Conservation (phyloP, 2,888 invertebrate species). For the Cheilosia scutellata region DNA sequence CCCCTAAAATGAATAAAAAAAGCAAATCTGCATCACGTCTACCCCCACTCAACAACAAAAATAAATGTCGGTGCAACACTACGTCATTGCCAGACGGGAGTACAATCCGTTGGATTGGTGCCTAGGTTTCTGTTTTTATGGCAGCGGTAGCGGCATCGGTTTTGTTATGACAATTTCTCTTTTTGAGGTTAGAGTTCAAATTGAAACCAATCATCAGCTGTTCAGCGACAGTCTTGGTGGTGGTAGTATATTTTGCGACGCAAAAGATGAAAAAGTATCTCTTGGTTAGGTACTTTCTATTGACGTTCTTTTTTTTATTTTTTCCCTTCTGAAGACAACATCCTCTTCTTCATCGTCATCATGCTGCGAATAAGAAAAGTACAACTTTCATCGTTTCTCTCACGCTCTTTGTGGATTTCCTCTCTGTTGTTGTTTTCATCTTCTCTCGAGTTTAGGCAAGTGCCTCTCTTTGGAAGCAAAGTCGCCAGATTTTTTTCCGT, state of each 20-base stretch:
- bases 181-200: conserved; percentile 47
- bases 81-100: conserved; percentile 2
- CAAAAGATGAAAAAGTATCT: conserved; percentile 27
- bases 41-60: neutral
- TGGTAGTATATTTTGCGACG: neutral
- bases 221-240: neutral
- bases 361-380: neutral
- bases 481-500: neutral
- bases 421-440: conserved; percentile 65
- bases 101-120: neutral
- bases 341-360: conserved; percentile 17
- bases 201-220: conserved; percentile 49
- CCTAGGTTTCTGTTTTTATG: neutral
- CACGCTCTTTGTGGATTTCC: conserved; percentile 10
- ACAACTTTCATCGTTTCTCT: neutral
- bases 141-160: no score
- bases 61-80: conserved; percentile 16
- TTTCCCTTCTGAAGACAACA: conserved; percentile 5
- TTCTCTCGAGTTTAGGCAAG: neutral
- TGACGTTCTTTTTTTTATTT: conserved; percentile 3
- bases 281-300: conserved; percentile 29
- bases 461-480: neutral
- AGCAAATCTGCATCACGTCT: conserved; percentile 26
- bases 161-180: conserved; percentile 32
- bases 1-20: conserved; percentile 2